Percentiles rank a stretch among this genome's conserved stretches.
These are phyloP conservation scores for Xanthia togata DNA, from an alignment of 2,888 invertebrate genomes.

Conservation along the genomic window DNA sequence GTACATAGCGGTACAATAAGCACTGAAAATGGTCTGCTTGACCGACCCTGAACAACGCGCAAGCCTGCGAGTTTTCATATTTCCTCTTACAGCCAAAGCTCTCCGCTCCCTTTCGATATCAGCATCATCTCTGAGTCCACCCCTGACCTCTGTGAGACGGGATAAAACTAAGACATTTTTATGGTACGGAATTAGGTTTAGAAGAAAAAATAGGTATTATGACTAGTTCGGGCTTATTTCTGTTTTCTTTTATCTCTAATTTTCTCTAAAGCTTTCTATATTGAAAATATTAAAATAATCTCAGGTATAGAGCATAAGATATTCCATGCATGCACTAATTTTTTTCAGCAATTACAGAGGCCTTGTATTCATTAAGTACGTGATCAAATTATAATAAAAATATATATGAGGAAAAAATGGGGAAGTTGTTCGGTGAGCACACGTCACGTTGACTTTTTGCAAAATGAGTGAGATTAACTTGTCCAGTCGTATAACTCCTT, in stretches of 20 bases:
- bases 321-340: slow-evolving; percentile 41
- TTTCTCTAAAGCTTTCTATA: neutral
- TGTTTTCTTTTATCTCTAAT: neutral
- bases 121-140: no score
- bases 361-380: slow-evolving; percentile 52
- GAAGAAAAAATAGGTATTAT: no score
- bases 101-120: no score
- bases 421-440: slow-evolving; percentile 6
- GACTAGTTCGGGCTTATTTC: neutral
- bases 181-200: no score
- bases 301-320: slow-evolving; percentile 10
- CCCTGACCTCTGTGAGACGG: no score
- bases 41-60: no score
- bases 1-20: no score
- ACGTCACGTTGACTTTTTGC: slow-evolving; percentile 25
- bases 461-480: slow-evolving; percentile 14
- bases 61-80: no score
- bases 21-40: no score
- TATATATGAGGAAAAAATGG: slow-evolving; percentile 30
- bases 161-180: no score
- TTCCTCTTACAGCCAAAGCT: no score
- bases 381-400: slow-evolving; percentile 58
- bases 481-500: slow-evolving; percentile 6
- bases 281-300: slow-evolving; percentile 8
- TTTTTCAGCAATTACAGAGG: slow-evolving; percentile 36